Evolutionary conservation across 2,113 vertebrate genomes (phyloP).

Genomic region (Lagopus muta): DNA sequence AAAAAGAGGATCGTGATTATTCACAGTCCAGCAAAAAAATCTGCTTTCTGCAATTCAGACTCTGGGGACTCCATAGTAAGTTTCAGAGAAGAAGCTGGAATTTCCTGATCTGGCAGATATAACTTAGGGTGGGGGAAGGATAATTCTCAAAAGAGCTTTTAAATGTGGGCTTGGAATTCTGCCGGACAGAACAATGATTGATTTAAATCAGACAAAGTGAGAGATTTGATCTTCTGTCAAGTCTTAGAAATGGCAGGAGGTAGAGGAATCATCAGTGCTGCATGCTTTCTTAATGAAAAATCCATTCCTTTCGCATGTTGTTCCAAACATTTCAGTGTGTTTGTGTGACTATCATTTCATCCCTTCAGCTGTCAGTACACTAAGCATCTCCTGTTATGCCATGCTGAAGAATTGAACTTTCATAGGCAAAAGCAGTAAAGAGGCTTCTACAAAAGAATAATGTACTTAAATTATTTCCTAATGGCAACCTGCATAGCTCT

Average conservation of each 20-base stretch:
- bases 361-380: background rate
- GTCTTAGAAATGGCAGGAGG: conserved; percentile 14
- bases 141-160: conserved; percentile 50
- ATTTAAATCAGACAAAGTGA: conserved; percentile 43
- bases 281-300: conserved; percentile 10
- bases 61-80: conserved; percentile 27
- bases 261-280: conserved; percentile 4
- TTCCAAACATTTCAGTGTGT: background rate
- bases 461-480: background rate
- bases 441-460: background rate
- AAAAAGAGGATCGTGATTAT: background rate
- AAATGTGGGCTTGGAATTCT: conserved; percentile 32
- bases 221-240: conserved; percentile 30
- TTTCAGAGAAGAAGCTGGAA: conserved; percentile 50
- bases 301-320: background rate
- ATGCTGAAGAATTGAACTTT: background rate
- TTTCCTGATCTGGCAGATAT: conserved; percentile 60
- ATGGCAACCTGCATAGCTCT: background rate
- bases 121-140: background rate
- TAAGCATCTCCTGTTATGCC: background rate
- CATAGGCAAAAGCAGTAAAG: background rate
- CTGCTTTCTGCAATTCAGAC: conserved; percentile 6
- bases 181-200: conserved; percentile 40
- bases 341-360: background rate
- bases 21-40: conserved; percentile 31